Conservation (phyloP, 2,113 vertebrate genomes). For the Dermatemys mawii region DNA sequence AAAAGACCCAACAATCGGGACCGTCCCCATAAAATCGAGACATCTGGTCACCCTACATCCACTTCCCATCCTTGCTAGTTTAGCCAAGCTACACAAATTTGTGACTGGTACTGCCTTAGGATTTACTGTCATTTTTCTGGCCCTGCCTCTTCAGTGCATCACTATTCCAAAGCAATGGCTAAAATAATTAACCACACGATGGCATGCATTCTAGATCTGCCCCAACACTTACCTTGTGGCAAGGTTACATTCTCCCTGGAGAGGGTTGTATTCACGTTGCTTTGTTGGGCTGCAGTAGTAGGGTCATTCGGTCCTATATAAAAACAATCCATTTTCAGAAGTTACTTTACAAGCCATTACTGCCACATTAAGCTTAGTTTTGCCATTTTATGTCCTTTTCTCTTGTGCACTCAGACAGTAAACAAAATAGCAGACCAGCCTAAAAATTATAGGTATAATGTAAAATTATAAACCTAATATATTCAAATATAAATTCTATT, state of each 20-base stretch:
- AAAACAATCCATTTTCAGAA: conserved; percentile 3
- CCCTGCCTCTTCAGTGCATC: accelerated
- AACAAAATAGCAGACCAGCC: background rate
- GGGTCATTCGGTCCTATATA: background rate
- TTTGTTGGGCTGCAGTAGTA: background rate
- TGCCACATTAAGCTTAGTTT: background rate
- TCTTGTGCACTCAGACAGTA: background rate
- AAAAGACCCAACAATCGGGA: too few relatives aligned
- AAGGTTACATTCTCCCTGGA: background rate
- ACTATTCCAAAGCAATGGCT: background rate
- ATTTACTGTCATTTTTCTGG: background rate
- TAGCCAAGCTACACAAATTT: background rate
- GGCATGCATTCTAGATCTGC: background rate
- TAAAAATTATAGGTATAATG: background rate
- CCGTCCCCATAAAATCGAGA: too few relatives aligned
- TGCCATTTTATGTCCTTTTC: background rate
- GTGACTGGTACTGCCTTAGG: background rate
- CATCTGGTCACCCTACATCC: too few relatives aligned
- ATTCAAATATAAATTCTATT: background rate
- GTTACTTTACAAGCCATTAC: background rate
- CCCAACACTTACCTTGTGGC: background rate
- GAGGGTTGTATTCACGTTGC: accelerated
- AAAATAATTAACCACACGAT: background rate
- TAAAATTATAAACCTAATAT: background rate
- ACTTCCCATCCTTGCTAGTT: background rate